Evolutionary conservation across 2,113 vertebrate species (phyloP), one percentile per base, ranked within the genome.

Genomic region (Grammomys dolichurus): DNA sequence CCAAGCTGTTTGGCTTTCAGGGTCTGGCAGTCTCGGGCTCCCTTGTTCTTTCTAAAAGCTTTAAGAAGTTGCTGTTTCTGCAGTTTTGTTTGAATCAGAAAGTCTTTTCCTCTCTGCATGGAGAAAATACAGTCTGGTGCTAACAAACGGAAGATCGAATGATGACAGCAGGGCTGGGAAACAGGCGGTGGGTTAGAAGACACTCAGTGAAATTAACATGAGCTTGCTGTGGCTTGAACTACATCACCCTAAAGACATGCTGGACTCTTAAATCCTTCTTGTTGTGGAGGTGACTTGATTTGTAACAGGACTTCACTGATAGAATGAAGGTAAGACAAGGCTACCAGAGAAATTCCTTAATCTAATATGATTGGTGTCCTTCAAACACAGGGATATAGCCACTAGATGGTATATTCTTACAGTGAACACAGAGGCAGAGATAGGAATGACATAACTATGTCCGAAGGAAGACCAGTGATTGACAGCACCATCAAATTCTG

Each of bases 51-150:
- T 87, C 28, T 87, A 48, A 95, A 94, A 96, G 69, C 40, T 93
- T 84, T 89, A 93, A 48, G 40, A 96, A 97, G 40, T 89, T 97
- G 91, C 93, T 96, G 89, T 85, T 92, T 65, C 87, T 95, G 91
- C 69, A 95, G 58, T 97, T 97, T 96, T 97, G 58, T 77, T 67
- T 60, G 70, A 97, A 63, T 92, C 33, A 92, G 63, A 82, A 97
- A 89, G 33, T 78, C 77, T 6, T 77, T 96, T 96, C 43, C 33
- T 89, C 91, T 85, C 72, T n/a, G 7, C 24, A 11, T 20, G 7
- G 78, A 91, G 82, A 46, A 95, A 67, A 11, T 48, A 63, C 14
- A 43, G 16, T 20, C 70, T 70, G 69, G 20, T 73, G 58, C 19
- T 81, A 92, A 95, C 51, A 94, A 85, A 22, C 51, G 7, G 90